Conservation (phyloP, 2,797 vertebrate genomes). For the Borostomias antarcticus region DNA sequence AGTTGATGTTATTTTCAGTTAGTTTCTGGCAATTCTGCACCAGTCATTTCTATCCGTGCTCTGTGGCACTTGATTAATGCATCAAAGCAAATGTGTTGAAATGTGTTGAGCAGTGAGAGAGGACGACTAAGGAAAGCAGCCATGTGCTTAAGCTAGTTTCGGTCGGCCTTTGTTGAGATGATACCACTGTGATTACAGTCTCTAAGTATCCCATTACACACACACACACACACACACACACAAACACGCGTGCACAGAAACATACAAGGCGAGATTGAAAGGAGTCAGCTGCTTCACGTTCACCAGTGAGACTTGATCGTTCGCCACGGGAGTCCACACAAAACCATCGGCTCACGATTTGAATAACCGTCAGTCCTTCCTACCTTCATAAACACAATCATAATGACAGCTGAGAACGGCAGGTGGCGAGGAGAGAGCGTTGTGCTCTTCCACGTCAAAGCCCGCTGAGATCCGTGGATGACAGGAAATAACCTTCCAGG, state of each 20-base stretch:
- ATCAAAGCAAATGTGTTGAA: neutral
- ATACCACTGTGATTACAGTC: slow-evolving; percentile 4
- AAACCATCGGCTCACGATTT: slow-evolving; percentile 14
- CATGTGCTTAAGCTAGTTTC: neutral
- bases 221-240: neutral
- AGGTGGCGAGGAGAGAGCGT: neutral
- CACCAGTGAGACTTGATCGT: slow-evolving; percentile 10
- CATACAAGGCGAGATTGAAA: slow-evolving; percentile 4
- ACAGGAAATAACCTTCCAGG: slow-evolving; percentile 13
- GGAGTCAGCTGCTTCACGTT: slow-evolving; percentile 23
- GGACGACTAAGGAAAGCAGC: neutral
- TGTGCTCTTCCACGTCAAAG: slow-evolving; percentile 6
- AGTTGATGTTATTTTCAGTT: slow-evolving; percentile 7
- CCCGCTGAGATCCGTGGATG: neutral
- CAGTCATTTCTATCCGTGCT: neutral
- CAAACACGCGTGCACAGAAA: neutral
- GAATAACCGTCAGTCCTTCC: slow-evolving; percentile 15
- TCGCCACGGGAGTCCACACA: neutral
- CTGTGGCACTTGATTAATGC: neutral
- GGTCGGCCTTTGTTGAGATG: slow-evolving; percentile 2
- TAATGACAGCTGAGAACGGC: slow-evolving; percentile 22
- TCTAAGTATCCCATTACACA: slow-evolving; percentile 3
- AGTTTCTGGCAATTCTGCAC: neutral
- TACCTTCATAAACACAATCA: slow-evolving; percentile 5
- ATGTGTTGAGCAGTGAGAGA: too few relatives aligned